phyloP scores from a whole-genome alignment of 2,888 invertebrate species.

The Agrotis clavis region DNA sequence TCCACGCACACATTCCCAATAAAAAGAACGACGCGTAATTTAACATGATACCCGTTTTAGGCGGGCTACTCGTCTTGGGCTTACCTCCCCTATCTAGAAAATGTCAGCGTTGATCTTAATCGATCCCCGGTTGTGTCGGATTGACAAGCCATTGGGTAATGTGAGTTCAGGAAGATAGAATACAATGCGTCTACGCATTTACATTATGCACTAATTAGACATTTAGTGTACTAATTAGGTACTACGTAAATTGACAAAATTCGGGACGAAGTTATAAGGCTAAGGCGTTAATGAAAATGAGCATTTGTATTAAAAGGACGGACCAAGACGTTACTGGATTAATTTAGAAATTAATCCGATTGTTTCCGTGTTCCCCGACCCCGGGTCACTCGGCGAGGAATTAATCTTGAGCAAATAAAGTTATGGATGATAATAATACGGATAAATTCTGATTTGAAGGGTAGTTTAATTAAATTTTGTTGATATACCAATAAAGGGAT shows the following conservation, averaged over 20 bases:
- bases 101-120: not conserved
- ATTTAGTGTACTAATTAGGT: too few relatives aligned
- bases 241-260: too few relatives aligned
- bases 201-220: too few relatives aligned
- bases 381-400: constrained; percentile 8
- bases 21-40: too few relatives aligned
- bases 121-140: too few relatives aligned
- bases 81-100: too few relatives aligned
- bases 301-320: constrained; percentile 8
- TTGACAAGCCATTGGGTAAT: not conserved
- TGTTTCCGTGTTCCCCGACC: constrained; percentile 40
- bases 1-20: too few relatives aligned
- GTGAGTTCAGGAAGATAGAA: not conserved
- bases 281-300: not conserved
- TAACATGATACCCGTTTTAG: too few relatives aligned
- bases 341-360: constrained; percentile 65
- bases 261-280: too few relatives aligned
- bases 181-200: not conserved
- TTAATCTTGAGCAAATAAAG: constrained; percentile 45
- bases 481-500: not conserved
- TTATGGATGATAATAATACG: constrained; percentile 26
- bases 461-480: constrained; percentile 31
- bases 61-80: too few relatives aligned
- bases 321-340: constrained; percentile 48
- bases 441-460: constrained; percentile 29